Percentiles rank a stretch among this genome's conserved stretches.
Evolutionary conservation across 1,140 invertebrate genomes (phyloP).

Genomic region (Micrasema longulum): DNA sequence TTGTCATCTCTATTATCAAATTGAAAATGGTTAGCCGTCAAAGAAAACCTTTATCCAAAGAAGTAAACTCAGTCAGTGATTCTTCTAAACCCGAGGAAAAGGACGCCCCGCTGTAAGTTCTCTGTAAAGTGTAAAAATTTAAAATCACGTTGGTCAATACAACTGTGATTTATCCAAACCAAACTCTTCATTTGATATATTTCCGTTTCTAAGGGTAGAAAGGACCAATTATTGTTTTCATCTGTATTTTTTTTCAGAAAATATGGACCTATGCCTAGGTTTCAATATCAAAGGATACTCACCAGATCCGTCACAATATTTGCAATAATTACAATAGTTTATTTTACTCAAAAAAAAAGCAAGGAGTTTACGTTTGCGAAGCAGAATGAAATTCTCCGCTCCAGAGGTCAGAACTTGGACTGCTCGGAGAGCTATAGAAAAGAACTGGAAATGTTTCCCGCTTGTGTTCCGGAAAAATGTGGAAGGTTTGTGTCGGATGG

Average conservation of each 20-base stretch:
- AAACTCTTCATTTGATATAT: no score
- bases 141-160: no score
- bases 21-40: constrained; percentile 32
- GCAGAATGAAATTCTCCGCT: constrained; percentile 71
- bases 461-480: constrained; percentile 81
- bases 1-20: no score
- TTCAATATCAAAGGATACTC: constrained; percentile 45
- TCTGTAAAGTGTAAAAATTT: no score
- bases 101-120: constrained; percentile 21
- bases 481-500: constrained; percentile 82
- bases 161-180: no score
- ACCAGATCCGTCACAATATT: constrained; percentile 49
- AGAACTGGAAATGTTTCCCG: constrained; percentile 67
- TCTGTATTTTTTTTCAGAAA: constrained; percentile 40
- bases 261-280: constrained; percentile 38
- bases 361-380: constrained; percentile 73
- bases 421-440: constrained; percentile 72
- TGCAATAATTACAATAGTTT: constrained; percentile 70
- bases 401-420: constrained; percentile 70
- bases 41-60: constrained; percentile 30
- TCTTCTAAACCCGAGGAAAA: constrained; percentile 10
- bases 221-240: constrained; percentile 5
- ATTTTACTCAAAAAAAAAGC: constrained; percentile 73
- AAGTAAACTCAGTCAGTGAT: not conserved
- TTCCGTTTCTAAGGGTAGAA: no score